Conservation (phyloP, 2,888 invertebrate species). For the Pasiphila rectangulata region DNA sequence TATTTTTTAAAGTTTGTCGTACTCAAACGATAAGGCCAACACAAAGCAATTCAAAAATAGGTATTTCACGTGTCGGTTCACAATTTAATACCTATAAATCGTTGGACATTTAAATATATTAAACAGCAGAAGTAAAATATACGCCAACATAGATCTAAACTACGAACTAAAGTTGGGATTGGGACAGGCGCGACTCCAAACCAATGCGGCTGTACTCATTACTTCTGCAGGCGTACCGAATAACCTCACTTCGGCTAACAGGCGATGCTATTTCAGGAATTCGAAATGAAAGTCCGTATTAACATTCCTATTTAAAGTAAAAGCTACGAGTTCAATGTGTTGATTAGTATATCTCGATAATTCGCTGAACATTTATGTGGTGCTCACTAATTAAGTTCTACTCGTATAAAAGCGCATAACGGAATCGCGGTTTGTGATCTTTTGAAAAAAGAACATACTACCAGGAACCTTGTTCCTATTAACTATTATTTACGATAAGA, state of each 20-base stretch:
- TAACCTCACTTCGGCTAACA: constrained; percentile 21
- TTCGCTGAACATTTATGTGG: not conserved
- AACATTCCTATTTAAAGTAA: constrained; percentile 37
- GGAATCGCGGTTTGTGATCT: too few relatives aligned
- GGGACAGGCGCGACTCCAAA: constrained; percentile 36
- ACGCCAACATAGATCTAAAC: constrained; percentile 40
- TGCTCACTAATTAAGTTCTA: too few relatives aligned
- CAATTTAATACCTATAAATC: too few relatives aligned
- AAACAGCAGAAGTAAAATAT: constrained; percentile 30
- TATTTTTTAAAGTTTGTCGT: too few relatives aligned
- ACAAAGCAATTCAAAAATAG: too few relatives aligned
- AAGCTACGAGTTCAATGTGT: not conserved
- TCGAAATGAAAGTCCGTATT: constrained; percentile 31
- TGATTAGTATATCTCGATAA: constrained; percentile 1
- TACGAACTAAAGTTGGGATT: constrained; percentile 44
- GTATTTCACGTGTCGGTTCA: too few relatives aligned
- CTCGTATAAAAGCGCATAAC: too few relatives aligned
- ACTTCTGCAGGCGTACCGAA: constrained; percentile 27
- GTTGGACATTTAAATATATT: too few relatives aligned
- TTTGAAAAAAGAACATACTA: too few relatives aligned
- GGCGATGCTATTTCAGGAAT: constrained; percentile 28
- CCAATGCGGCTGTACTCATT: constrained; percentile 36
- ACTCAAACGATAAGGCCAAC: too few relatives aligned
- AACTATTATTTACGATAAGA: too few relatives aligned
- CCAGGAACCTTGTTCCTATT: too few relatives aligned